Conservation (phyloP, 2,113 vertebrate species). For the Eleginops maclovinus region DNA sequence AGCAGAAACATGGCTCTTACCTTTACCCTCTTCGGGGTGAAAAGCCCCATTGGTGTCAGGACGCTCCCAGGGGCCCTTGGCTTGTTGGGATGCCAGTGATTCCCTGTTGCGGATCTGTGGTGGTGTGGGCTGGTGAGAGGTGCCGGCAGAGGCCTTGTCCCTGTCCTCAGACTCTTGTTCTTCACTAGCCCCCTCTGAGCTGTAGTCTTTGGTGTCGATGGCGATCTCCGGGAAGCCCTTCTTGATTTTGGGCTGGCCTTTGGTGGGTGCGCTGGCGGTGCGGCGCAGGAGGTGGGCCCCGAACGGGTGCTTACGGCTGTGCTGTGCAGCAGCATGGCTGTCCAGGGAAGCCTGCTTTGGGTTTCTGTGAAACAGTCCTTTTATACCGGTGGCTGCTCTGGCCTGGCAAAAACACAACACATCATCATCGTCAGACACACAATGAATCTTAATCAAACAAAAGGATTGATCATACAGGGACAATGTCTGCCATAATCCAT, state of each 20-base stretch:
- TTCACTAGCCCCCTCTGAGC: constrained; percentile 87
- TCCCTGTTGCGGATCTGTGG: constrained; percentile 83
- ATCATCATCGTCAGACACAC: constrained; percentile 37
- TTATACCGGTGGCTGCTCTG: constrained; percentile 93
- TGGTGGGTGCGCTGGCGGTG: constrained; percentile 96
- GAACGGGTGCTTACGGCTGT: constrained; percentile 91
- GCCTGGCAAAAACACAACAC: constrained; percentile 85
- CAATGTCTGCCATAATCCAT: constrained; percentile 21
- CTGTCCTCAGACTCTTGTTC: constrained; percentile 82
- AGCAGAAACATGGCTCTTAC: constrained; percentile 86
- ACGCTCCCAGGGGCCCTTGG: constrained; percentile 64
- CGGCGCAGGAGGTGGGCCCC: constrained; percentile 93
- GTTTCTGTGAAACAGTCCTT: constrained; percentile 98
- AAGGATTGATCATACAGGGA: background rate
- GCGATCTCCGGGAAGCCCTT: constrained; percentile 91
- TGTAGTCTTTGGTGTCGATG: constrained; percentile 89
- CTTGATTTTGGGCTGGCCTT: constrained; percentile 91
- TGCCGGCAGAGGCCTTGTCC: constrained; percentile 70
- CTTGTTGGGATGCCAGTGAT: constrained; percentile 63
- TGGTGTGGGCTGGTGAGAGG: constrained; percentile 68
- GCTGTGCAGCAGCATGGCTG: constrained; percentile 98
- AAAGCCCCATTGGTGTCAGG: constrained; percentile 83
- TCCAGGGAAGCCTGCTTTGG: constrained; percentile 98
- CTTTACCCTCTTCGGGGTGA: constrained; percentile 87
- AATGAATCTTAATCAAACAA: background rate